Base-by-base conservation (phyloP, 2,888 invertebrate species). In the Hirtodrosophila duncani region DNA sequence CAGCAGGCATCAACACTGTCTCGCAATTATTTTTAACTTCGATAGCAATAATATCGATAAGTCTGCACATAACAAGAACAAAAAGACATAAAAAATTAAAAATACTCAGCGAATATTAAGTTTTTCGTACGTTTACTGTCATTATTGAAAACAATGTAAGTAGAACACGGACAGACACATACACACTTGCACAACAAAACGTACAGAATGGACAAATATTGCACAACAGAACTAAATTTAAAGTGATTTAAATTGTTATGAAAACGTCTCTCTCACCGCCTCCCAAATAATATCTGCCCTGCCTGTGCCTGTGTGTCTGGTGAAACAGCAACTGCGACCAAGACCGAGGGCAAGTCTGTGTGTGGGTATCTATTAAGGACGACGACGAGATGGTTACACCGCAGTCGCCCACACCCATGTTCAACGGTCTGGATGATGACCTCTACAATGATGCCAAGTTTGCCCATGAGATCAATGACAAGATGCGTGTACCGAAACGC, bases 401-500 rank as follows among this genome's bases (percentile, higher is more conserved):
- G 62, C 88, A 90, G 57, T 91, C 91, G 74, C 91, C 91, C 7
- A 88, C 88, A 11, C 89, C 89, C 63, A 84, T 85, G 78, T 91
- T 91, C 77, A 89, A 89, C 66, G 91, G 89, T 3, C 88, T 91
- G 67, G 91, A 91, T 65, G 94, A 94, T 79, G 90, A 92, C 18
- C 68, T 83, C 37, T 86, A 83, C 26, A 81, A 65, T 30, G 89
- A 89, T 67, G 88, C 88, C 3, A 90, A 91, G 79, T 94, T 90
- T 82, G 92, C 93, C 53, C 91, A 92, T 37, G 93, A 94, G 81
- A 93, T 95, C 58, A 93, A 91, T 77, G 91, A 92, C 75, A 91
- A 91, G 86, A 95, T 95, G 95, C 91, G 92, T 67, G 93, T 94
- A 8, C 94, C 94, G 0, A 92, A 93, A 79, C 90, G 91, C 71